Evolutionary conservation across 2,888 invertebrate species (phyloP).

Genomic region (Sipha maydis): DNA sequence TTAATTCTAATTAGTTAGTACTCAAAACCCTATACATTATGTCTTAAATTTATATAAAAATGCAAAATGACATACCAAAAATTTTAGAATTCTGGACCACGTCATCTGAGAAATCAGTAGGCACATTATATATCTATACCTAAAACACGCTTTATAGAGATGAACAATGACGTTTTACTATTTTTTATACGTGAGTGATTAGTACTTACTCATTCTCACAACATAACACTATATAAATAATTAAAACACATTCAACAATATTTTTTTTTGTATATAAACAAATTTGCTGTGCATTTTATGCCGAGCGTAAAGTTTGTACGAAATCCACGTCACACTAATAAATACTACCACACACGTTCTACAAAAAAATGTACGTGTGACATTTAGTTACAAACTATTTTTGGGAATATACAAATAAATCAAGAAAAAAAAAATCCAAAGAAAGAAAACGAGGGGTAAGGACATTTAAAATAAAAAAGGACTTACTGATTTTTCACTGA

Average conservation of each 20-base stretch:
- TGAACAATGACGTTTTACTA: constrained; percentile 45
- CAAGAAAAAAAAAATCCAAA: constrained; percentile 56
- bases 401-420: constrained; percentile 61
- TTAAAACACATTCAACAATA: constrained; percentile 51
- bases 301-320: constrained; percentile 52
- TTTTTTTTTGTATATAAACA: constrained; percentile 54
- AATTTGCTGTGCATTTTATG: constrained; percentile 61
- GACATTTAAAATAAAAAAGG: constrained; percentile 60
- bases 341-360: constrained; percentile 62
- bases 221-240: constrained; percentile 62
- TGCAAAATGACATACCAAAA: constrained; percentile 57
- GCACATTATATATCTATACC: constrained; percentile 52
- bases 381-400: constrained; percentile 60
- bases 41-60: constrained; percentile 49
- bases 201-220: constrained; percentile 61
- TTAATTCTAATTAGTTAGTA: constrained; percentile 56
- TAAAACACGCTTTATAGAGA: constrained; percentile 55
- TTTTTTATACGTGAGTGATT: constrained; percentile 47
- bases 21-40: constrained; percentile 53
- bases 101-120: constrained; percentile 56
- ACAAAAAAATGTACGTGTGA: constrained; percentile 61
- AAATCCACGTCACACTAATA: constrained; percentile 61
- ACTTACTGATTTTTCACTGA: constrained; percentile 62
- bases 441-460: constrained; percentile 54
- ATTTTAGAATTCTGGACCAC: constrained; percentile 54